phyloP scores from a whole-genome alignment of 1,140 invertebrate species.

The Brachionus koreanus region DNA sequence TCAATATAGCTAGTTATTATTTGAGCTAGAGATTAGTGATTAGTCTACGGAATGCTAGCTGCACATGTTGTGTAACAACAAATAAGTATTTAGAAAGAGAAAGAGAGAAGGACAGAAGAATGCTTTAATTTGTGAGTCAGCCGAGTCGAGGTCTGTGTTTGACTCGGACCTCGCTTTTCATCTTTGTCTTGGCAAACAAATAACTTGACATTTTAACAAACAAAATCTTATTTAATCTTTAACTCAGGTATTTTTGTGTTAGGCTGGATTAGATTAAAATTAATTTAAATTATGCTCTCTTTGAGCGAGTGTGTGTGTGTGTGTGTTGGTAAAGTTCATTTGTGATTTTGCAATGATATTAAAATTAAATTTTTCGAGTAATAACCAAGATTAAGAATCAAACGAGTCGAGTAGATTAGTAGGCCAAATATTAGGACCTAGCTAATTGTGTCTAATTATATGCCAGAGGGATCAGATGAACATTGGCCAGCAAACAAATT shows the following conservation, averaged over 20 bases:
- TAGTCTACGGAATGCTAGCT: not conserved
- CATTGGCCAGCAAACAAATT: not conserved
- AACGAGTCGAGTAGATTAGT: not conserved
- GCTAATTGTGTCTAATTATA: not conserved
- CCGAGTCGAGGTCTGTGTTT: not conserved
- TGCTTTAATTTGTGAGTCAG: not conserved
- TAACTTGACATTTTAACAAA: constrained; percentile 1
- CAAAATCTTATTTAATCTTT: constrained; percentile 32
- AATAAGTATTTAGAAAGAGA: not conserved
- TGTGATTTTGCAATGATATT: not conserved
- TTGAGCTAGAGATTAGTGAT: not conserved
- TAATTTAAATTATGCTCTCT: not conserved
- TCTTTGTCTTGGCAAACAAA: not conserved
- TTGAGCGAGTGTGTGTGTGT: not conserved
- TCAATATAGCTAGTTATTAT: too few species aligned
- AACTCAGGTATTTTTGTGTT: constrained; percentile 21
- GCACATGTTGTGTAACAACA: not conserved
- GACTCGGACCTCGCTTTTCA: not conserved
- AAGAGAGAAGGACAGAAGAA: too few species aligned
- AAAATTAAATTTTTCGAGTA: not conserved
- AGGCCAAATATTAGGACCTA: not conserved
- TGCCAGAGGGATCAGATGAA: not conserved
- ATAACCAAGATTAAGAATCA: constrained; percentile 4
- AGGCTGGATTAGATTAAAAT: constrained; percentile 12
- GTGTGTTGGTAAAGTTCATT: not conserved